Conservation (phyloP, 2,113 vertebrate species). For the Collichthys lucidus region DNA sequence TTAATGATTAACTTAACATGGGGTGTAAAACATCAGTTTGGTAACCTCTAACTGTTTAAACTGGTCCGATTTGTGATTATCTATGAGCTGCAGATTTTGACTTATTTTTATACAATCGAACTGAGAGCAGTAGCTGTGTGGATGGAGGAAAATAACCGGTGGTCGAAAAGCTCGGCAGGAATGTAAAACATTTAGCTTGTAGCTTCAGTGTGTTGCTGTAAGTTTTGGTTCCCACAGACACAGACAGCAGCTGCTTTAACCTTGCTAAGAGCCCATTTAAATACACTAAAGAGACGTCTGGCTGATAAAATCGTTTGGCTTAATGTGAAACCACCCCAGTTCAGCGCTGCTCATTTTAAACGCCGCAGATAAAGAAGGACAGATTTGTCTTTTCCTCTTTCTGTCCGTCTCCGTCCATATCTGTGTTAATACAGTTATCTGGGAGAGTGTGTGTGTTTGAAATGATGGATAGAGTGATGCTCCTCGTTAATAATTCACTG, state of each 20-base stretch:
- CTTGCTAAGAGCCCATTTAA: conserved; percentile 61
- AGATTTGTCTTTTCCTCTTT: conserved; percentile 48
- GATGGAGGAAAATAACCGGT: not conserved
- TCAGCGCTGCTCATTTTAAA: conserved; percentile 25
- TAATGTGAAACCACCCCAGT: conserved; percentile 61
- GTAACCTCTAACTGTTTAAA: no score
- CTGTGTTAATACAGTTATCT: conserved; percentile 60
- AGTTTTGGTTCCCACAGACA: not conserved
- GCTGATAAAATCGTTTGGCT: conserved; percentile 50
- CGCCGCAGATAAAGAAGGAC: conserved; percentile 50
- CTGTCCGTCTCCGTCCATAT: conserved; percentile 45
- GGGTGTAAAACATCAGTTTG: no score
- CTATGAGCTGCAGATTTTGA: no score
- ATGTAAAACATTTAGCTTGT: not conserved
- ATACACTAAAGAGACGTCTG: conserved; percentile 52
- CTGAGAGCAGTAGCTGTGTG: not conserved
- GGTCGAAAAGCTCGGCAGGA: not conserved
- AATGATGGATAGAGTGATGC: conserved; percentile 63
- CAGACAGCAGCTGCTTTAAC: conserved; percentile 51
- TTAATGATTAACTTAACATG: no score
- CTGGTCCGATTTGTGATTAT: no score
- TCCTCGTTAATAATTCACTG: conserved; percentile 63
- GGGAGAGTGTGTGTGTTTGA: conserved; percentile 43
- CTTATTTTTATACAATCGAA: not conserved
- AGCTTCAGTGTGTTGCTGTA: not conserved